A percentile compares a stretch with the other conserved stretches of the same genome.
phyloP scores from a whole-genome alignment of 2,888 invertebrate genomes.

The Erebia ligea region DNA sequence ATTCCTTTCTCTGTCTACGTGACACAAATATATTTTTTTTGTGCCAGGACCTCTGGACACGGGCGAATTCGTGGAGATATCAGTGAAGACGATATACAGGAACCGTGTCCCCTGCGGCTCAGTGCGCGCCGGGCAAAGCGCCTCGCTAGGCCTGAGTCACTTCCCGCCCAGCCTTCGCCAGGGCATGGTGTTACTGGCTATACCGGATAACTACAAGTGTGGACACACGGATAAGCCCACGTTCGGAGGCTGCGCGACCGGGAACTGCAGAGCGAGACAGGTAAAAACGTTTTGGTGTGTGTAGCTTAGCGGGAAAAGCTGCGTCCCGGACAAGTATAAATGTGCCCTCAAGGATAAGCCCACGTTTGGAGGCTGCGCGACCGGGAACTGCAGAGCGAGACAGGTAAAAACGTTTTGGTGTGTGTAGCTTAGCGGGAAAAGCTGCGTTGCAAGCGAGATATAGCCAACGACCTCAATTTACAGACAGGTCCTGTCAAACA shows the following conservation, averaged over 20 bases:
- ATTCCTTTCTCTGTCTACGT: no score
- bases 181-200: slow-evolving; percentile 92
- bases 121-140: slow-evolving; percentile 93
- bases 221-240: slow-evolving; percentile 34
- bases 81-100: slow-evolving; percentile 93
- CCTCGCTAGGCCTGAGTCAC: slow-evolving; percentile 89
- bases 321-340: slow-evolving; percentile 55
- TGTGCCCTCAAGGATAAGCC: slow-evolving; percentile 32
- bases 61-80: slow-evolving; percentile 90
- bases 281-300: no score
- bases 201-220: slow-evolving; percentile 56
- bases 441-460: no score
- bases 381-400: slow-evolving; percentile 46
- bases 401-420: slow-evolving; percentile 44
- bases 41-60: slow-evolving; percentile 87
- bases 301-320: no score
- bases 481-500: no score
- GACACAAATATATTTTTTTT: background rate
- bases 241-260: slow-evolving; percentile 51
- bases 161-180: slow-evolving; percentile 86
- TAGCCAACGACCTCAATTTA: no score
- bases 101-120: slow-evolving; percentile 95
- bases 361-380: slow-evolving; percentile 50
- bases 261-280: slow-evolving; percentile 47
- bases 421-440: no score